phyloP scores from a whole-genome alignment of 1,140 invertebrate genomes.

The Colletes gigas region DNA sequence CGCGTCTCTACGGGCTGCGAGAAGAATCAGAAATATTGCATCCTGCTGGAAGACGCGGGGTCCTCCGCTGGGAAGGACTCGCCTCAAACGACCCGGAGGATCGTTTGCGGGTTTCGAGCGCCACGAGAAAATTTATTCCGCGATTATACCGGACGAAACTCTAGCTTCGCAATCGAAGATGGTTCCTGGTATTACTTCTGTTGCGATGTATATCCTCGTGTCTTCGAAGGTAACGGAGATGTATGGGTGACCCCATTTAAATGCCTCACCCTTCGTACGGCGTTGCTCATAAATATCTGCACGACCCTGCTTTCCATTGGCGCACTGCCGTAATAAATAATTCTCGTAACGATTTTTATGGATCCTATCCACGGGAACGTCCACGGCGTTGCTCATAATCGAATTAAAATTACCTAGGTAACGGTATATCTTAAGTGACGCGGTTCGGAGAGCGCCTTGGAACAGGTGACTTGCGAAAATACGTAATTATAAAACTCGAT shows the following conservation, averaged over 20 bases:
- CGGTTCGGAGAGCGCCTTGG: too few species aligned
- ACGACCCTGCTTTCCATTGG: slow-evolving; percentile 22
- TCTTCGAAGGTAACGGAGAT: slow-evolving; percentile 23
- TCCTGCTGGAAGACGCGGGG: slow-evolving; percentile 27
- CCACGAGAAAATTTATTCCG: neutral
- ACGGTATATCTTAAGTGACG: neutral
- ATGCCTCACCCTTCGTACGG: slow-evolving; percentile 36
- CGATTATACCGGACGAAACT: too few species aligned
- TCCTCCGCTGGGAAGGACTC: neutral
- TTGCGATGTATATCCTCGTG: slow-evolving; percentile 22
- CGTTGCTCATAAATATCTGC: slow-evolving; percentile 45
- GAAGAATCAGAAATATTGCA: slow-evolving; percentile 63
- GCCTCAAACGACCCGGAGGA: neutral
- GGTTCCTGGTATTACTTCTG: neutral
- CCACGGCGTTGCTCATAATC: slow-evolving; percentile 16
- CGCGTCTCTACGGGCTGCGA: slow-evolving; percentile 43
- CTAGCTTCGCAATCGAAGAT: neutral
- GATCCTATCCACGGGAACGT: slow-evolving; percentile 18
- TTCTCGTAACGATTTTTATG: slow-evolving; percentile 39
- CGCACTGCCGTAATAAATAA: slow-evolving; percentile 41
- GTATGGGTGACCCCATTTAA: slow-evolving; percentile 47
- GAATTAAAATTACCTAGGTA: slow-evolving; percentile 5
- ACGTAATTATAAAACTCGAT: too few species aligned
- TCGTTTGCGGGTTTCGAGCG: neutral
- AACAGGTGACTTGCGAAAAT: too few species aligned